Percentiles rank a stretch among this genome's conserved stretches.
These are phyloP conservation scores for Acleris cristana DNA, from an alignment of 2,888 invertebrate species.

Conservation along the genomic window DNA sequence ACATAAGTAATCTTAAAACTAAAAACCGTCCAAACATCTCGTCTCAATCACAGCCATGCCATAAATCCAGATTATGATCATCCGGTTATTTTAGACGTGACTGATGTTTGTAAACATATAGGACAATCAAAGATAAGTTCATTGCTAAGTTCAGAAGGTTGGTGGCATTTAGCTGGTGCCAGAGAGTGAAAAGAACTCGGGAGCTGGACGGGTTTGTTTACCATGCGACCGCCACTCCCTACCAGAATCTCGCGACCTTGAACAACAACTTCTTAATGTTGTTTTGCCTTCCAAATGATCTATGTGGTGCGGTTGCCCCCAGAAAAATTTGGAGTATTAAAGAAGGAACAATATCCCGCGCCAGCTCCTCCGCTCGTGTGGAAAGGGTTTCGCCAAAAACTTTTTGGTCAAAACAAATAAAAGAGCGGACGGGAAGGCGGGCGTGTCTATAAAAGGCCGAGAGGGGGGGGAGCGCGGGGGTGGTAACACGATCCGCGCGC, in stretches of 20 bases:
- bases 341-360: constrained; percentile 14
- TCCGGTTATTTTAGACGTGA: constrained; percentile 59
- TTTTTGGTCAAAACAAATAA: constrained; percentile 82
- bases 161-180: constrained; percentile 65
- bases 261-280: constrained; percentile 21
- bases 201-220: constrained; percentile 53
- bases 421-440: constrained; percentile 74
- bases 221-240: constrained; percentile 10
- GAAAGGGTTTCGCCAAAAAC: constrained; percentile 70
- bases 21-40: not conserved
- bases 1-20: not conserved
- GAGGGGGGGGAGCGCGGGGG: constrained; percentile 83
- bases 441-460: constrained; percentile 84
- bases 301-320: constrained; percentile 18
- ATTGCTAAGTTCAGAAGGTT: constrained; percentile 75
- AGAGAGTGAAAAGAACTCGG: constrained; percentile 65
- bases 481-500: constrained; percentile 83
- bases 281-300: constrained; percentile 30
- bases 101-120: constrained; percentile 73
- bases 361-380: constrained; percentile 10
- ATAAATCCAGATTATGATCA: constrained; percentile 41
- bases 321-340: constrained; percentile 4
- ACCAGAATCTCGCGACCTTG: constrained; percentile 30
- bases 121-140: constrained; percentile 73
- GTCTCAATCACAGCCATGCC: constrained; percentile 16